Percentiles rank a stretch among this genome's conserved stretches.
Conservation (phyloP, 92 coral and sea anemone species). For the Epizoanthus ramosus region DNA sequence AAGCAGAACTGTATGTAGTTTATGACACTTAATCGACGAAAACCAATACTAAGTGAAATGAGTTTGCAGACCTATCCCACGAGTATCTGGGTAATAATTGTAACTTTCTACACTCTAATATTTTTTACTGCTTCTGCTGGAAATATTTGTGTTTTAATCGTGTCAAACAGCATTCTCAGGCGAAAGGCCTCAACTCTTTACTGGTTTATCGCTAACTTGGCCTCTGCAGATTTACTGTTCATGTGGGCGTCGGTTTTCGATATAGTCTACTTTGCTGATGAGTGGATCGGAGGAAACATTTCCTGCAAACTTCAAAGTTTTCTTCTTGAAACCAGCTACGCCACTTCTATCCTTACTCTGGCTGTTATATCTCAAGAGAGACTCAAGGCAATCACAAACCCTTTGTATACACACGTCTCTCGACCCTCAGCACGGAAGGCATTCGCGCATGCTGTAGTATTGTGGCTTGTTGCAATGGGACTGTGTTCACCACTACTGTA, state of each 20-base stretch:
- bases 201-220: conserved; percentile 16
- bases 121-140: conserved; percentile 2
- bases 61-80: not conserved
- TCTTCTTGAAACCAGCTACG: conserved; percentile 9
- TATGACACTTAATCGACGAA: too few relatives aligned
- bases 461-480: not conserved
- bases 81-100: not conserved
- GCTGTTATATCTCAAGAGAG: conserved; percentile 3
- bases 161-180: not conserved
- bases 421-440: not conserved
- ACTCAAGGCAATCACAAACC: not conserved
- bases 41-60: not conserved
- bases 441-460: not conserved
- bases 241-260: not conserved
- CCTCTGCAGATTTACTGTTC: conserved; percentile 4
- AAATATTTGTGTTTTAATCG: not conserved
- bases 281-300: conserved; percentile 14
- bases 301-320: conserved; percentile 9
- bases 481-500: conserved; percentile 3
- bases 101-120: not conserved
- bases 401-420: not conserved
- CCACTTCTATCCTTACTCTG: not conserved
- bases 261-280: conserved; percentile 5
- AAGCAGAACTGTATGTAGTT: too few relatives aligned
- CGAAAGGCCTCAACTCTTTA: not conserved